A percentile compares a stretch with the other conserved stretches of the same genome.
These are phyloP conservation scores for Lutraria lutraria DNA, from an alignment of 2,888 invertebrate species.

Conservation along the genomic window DNA sequence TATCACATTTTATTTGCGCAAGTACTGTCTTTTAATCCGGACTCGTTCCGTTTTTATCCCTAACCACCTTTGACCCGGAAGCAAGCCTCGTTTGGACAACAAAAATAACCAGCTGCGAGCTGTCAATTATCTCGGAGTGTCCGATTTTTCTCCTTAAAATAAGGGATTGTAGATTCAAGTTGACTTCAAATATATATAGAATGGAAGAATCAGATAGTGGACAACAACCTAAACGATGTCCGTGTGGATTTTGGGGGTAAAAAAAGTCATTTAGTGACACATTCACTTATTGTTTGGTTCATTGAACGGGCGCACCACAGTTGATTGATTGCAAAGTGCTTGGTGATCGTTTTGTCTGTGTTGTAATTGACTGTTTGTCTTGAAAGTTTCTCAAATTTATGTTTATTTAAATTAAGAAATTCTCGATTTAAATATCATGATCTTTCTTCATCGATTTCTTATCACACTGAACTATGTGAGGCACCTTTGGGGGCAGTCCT, in stretches of 20 bases:
- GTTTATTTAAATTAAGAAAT: background rate
- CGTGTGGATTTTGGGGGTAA: constrained; percentile 84
- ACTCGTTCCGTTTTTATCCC: background rate
- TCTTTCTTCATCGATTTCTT: background rate
- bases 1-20: too few relatives aligned
- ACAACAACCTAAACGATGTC: constrained; percentile 80
- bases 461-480: constrained; percentile 11
- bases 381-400: background rate
- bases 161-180: background rate
- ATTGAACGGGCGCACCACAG: constrained; percentile 45
- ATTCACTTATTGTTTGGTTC: constrained; percentile 26
- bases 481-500: background rate
- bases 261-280: constrained; percentile 13
- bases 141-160: background rate
- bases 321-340: constrained; percentile 50
- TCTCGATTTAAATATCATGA: background rate
- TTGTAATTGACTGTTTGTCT: background rate
- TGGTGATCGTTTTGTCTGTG: constrained; percentile 17
- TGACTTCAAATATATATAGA: constrained; percentile 35
- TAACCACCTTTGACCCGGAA: constrained; percentile 66
- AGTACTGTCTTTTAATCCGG: background rate
- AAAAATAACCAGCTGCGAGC: constrained; percentile 78
- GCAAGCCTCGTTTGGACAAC: constrained; percentile 75
- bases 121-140: constrained; percentile 71
- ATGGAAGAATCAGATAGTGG: constrained; percentile 84